phyloP scores from a whole-genome alignment of 92 coral and sea anemone genomes.

The Epizoanthus rinbou region DNA sequence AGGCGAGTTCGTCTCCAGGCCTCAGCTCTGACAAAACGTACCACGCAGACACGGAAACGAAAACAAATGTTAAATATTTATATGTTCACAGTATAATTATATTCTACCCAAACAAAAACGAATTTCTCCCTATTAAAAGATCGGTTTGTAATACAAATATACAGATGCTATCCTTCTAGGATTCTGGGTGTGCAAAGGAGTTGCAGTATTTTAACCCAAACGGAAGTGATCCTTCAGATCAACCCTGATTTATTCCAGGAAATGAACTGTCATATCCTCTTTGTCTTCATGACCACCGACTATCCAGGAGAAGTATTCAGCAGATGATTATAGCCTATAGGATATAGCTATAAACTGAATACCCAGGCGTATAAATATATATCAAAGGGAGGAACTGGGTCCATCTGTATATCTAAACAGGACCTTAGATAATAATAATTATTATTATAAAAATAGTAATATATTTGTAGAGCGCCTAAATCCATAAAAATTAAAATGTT shows the following conservation, averaged over 20 bases:
- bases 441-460: too few relatives aligned
- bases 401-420: too few relatives aligned
- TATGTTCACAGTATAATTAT: background rate
- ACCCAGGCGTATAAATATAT: too few relatives aligned
- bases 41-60: background rate
- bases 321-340: too few relatives aligned
- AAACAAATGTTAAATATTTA: background rate
- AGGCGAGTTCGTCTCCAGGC: conserved; percentile 3
- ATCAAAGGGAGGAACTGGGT: too few relatives aligned
- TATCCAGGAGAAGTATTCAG: too few relatives aligned
- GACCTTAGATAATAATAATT: too few relatives aligned
- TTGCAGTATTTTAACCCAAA: background rate
- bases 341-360: too few relatives aligned
- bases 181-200: conserved; percentile 10
- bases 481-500: too few relatives aligned
- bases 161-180: conserved; percentile 6
- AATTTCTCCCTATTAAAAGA: background rate
- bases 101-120: background rate
- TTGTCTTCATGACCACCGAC: background rate
- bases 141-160: background rate
- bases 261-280: background rate
- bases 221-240: background rate
- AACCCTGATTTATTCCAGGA: conserved; percentile 8
- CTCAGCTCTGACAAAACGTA: background rate
- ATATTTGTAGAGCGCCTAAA: too few relatives aligned